Evolutionary conservation across 2,113 vertebrate genomes (phyloP).

Genomic region (Hypocryptadius cinnamomeus): DNA sequence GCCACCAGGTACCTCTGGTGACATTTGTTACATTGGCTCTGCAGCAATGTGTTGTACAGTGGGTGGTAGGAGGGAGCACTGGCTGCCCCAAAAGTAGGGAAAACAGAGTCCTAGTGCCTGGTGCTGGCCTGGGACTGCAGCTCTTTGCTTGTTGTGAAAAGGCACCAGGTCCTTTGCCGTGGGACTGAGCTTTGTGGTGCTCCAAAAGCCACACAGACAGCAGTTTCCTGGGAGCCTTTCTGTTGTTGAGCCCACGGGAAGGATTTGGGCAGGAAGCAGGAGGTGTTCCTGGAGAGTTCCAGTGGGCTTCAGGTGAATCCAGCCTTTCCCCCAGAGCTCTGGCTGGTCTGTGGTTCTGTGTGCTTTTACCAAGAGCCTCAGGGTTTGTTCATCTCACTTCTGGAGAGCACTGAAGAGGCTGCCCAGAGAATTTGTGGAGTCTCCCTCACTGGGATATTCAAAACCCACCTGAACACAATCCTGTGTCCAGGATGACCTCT

Average conservation of each 20-base stretch:
- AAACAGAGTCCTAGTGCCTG: not conserved
- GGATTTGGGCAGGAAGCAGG: not conserved
- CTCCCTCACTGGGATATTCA: not conserved
- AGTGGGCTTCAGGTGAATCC: not conserved
- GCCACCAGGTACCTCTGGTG: not conserved
- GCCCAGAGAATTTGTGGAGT: not conserved
- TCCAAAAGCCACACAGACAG: not conserved
- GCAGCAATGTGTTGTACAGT: not conserved
- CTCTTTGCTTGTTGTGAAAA: not conserved
- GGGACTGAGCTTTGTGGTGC: not conserved
- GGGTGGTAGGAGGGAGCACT: not conserved
- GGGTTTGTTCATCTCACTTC: not conserved
- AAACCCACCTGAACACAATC: not conserved
- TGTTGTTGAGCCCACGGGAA: rapidly evolving
- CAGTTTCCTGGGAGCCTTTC: not conserved
- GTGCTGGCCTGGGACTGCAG: not conserved
- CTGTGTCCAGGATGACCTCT: not conserved
- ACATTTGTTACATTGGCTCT: not conserved
- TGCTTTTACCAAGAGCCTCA: not conserved
- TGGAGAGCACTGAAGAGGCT: not conserved
- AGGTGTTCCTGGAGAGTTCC: not conserved
- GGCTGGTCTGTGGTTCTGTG: not conserved
- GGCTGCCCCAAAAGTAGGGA: not conserved
- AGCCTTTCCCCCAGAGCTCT: not conserved
- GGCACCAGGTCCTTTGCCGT: not conserved